Base-by-base conservation (phyloP, 2,797 vertebrate genomes). In the Anguilla pacifica region DNA sequence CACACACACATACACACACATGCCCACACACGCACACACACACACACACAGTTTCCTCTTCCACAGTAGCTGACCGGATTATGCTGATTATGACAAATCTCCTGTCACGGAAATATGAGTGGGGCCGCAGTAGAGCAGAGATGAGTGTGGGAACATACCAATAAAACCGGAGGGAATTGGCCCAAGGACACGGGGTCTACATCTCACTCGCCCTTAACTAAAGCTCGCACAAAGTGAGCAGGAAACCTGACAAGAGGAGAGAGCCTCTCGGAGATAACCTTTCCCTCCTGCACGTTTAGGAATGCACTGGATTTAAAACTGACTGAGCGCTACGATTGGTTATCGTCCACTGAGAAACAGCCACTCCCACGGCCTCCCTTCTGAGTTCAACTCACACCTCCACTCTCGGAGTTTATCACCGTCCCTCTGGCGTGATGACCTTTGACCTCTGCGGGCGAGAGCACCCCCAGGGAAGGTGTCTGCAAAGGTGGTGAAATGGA, bases 131-230 rank as follows among this genome's bases (percentile, higher is more conserved):
- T 28, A 28, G 25, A 10, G 31, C 11, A n/a, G 49, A 55, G 85
- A 35, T 17, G 28, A 55, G n/a, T 86, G 31, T 57, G 22, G 51
- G 70, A 74, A 74, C 28, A 17, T 13, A 13, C 3, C 19, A 6
- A 31, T n/a, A 4, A 17, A 17, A 15, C 25, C 0, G 25, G 46
- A 53, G 7, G 39, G 81, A 22, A n/a, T 11, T 19, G 43, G 43
- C 43, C 81, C 9, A 2, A 53, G 81, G 81, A 13, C 17, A n/a
- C 17, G 7, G 25, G 22, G 81, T 46, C 77, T 43, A 25, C 84
- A 61, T 88, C 84, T 85, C 87, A 85, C 81, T 70, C 77, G 67
- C n/a, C 49, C 43, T 19, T 86, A 87, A 87, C 84, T 88, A 79
- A 85, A 74, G 83, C 83, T 83, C 77, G 49, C 84, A 85, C 83